A percentile compares a stretch with the other conserved stretches of the same genome.
These are phyloP conservation scores for Ennomos fuscantarius DNA, from an alignment of 2,888 invertebrate genomes.

Conservation along the genomic window DNA sequence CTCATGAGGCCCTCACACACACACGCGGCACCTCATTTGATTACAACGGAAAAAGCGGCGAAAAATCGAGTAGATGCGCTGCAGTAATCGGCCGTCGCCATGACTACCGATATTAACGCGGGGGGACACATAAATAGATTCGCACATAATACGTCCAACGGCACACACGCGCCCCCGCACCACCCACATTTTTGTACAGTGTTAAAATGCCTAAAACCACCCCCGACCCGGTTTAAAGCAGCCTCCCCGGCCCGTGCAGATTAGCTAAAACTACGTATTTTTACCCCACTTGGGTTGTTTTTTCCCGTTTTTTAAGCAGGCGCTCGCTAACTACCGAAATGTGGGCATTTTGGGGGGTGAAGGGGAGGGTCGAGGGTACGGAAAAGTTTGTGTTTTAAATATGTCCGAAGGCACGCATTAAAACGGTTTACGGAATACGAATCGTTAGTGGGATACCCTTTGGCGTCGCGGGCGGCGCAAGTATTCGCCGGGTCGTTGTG, in stretches of 20 bases:
- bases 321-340: conserved; percentile 79
- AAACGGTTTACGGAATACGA: conserved; percentile 76
- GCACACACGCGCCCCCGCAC: conserved; percentile 70
- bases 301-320: conserved; percentile 64
- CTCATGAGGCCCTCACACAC: conserved; percentile 52
- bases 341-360: conserved; percentile 58
- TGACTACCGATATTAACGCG: conserved; percentile 81
- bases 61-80: conserved; percentile 82
- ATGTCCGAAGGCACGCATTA: conserved; percentile 83
- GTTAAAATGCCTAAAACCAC: conserved; percentile 83
- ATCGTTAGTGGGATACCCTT: conserved; percentile 67
- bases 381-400: conserved; percentile 84
- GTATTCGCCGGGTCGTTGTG: conserved; percentile 31
- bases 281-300: conserved; percentile 77
- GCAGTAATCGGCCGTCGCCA: conserved; percentile 82
- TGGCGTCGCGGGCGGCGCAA: conserved; percentile 41
- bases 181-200: conserved; percentile 79
- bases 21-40: conserved; percentile 83
- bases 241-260: conserved; percentile 78
- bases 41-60: conserved; percentile 85
- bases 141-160: conserved; percentile 81
- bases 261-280: conserved; percentile 89
- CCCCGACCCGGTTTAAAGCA: conserved; percentile 57
- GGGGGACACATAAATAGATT: conserved; percentile 81
- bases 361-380: conserved; percentile 51